These are phyloP conservation scores for Palythoa grandis DNA, from an alignment of 92 coral and sea anemone species.

Conservation along the genomic window DNA sequence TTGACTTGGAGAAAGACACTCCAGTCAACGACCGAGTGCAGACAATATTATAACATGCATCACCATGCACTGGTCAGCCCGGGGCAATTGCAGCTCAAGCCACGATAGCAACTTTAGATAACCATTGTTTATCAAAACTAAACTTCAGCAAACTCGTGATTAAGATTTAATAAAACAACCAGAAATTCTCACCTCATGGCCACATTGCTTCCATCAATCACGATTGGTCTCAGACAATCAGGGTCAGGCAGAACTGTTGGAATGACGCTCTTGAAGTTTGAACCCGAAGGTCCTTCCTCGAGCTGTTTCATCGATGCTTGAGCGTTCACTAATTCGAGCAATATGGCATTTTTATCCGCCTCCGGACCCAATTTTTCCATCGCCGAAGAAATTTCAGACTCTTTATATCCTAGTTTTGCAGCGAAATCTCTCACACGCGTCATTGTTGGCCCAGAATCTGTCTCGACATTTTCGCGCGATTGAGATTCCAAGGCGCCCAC, in stretches of 20 bases:
- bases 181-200: constrained; percentile 90
- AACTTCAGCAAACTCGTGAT: constrained; percentile 24
- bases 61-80: constrained; percentile 25
- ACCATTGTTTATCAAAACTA: constrained; percentile 41
- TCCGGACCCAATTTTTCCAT: constrained; percentile 82
- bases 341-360: constrained; percentile 81
- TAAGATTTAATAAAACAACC: constrained; percentile 20
- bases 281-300: constrained; percentile 82
- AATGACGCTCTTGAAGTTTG: constrained; percentile 51
- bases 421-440: constrained; percentile 79
- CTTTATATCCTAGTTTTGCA: constrained; percentile 80
- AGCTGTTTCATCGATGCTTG: constrained; percentile 88
- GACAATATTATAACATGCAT: constrained; percentile 31
- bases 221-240: constrained; percentile 83
- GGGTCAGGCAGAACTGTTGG: constrained; percentile 61
- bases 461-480: constrained; percentile 43
- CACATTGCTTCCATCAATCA: constrained; percentile 96
- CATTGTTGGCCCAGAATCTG: constrained; percentile 20
- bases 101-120: constrained; percentile 34
- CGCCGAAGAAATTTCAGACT: constrained; percentile 72
- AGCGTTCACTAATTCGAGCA: constrained; percentile 82
- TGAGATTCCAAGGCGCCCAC: neutral
- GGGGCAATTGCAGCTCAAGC: constrained; percentile 13
- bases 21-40: constrained; percentile 22
- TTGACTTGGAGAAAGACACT: constrained; percentile 18